Evolutionary conservation across 2,797 vertebrate species (phyloP).

Genomic region (Sebastes alutus): DNA sequence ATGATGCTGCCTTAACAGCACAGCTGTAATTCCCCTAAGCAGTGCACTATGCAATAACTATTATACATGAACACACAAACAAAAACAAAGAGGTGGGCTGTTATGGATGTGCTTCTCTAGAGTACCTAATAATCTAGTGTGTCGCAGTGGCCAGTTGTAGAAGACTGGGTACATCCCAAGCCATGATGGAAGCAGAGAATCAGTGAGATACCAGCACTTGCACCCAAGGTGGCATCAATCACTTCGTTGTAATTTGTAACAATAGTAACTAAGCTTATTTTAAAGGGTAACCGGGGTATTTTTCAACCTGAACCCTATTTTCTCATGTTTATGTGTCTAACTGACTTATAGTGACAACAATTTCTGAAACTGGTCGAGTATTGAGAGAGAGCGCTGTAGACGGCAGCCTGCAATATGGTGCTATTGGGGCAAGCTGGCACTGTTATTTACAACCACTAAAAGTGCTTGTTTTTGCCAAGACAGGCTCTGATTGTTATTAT

Average conservation of each 20-base stretch:
- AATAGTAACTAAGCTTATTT: not conserved
- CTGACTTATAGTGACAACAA: not conserved
- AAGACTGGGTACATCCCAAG: not conserved
- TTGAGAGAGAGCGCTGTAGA: not conserved
- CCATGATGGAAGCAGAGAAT: not conserved
- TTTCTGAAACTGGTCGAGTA: not conserved
- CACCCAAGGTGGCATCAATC: not conserved
- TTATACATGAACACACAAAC: slow-evolving; percentile 40
- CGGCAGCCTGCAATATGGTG: not conserved
- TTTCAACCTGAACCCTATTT: not conserved
- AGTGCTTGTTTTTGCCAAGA: not conserved
- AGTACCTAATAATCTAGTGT: slow-evolving; percentile 9
- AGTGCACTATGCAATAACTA: slow-evolving; percentile 48
- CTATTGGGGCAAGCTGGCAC: not conserved
- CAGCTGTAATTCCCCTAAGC: slow-evolving; percentile 52
- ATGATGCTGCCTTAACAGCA: slow-evolving; percentile 59
- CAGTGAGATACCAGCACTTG: not conserved
- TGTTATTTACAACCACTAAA: not conserved
- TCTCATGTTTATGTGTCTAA: not conserved
- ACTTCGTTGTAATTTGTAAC: not conserved
- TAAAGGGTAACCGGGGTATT: not conserved
- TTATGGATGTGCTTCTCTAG: slow-evolving; percentile 15
- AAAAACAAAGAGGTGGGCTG: slow-evolving; percentile 33
- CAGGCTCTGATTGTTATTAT: not conserved
- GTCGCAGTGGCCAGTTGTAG: not conserved